Percentiles rank a stretch among this genome's conserved stretches.
phyloP scores from a whole-genome alignment of 2,113 vertebrate species.

The Fukomys damarensis region DNA sequence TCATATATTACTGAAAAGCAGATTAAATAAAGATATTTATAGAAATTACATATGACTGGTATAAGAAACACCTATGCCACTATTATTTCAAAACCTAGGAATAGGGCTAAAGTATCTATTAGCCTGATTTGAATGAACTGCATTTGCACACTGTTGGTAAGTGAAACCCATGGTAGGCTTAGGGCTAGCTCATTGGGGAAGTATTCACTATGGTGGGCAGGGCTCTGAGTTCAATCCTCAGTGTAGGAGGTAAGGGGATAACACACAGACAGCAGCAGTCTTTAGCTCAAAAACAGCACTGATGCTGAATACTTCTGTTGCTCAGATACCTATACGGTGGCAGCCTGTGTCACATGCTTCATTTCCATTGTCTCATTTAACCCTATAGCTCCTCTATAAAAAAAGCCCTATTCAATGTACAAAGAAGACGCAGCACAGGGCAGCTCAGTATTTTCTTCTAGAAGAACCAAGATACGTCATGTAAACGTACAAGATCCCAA shows the following conservation, averaged over 20 bases:
- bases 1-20: background rate
- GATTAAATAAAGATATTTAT: conserved; percentile 7
- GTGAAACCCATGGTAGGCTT: background rate
- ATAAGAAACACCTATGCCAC: background rate
- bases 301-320: background rate
- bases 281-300: background rate
- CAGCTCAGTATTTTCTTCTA: background rate
- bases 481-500: too few species aligned
- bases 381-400: background rate
- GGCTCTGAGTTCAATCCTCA: background rate
- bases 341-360: background rate
- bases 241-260: background rate
- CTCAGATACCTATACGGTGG: background rate
- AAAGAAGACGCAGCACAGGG: background rate
- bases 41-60: background rate
- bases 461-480: too few species aligned
- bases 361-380: background rate
- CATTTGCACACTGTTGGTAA: background rate
- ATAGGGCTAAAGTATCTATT: background rate
- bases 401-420: background rate
- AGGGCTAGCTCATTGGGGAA: background rate
- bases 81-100: background rate
- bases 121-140: background rate
- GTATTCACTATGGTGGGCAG: accelerated
- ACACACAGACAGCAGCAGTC: background rate